Evolutionary conservation across 2,113 vertebrate genomes (phyloP).

Genomic region (Rhinolophus ferrumequinum): DNA sequence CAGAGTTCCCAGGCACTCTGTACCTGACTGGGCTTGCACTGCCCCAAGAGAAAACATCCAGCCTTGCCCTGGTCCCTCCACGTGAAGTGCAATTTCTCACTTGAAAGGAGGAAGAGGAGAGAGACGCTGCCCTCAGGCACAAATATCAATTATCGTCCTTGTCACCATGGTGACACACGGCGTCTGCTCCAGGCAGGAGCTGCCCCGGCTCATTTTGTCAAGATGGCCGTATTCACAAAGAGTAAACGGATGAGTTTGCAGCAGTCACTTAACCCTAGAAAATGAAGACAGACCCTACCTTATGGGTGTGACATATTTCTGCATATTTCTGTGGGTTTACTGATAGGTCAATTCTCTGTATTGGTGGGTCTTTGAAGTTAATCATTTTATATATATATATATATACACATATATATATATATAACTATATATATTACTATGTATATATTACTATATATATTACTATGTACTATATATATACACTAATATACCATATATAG

Average conservation of each 20-base stretch:
- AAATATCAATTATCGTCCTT: background rate
- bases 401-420: background rate
- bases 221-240: background rate
- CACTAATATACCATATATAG: background rate
- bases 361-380: background rate
- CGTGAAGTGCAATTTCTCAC: background rate
- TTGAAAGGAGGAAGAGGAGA: background rate
- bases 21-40: background rate
- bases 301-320: background rate
- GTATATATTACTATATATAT: background rate
- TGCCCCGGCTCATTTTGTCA: background rate
- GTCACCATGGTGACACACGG: background rate
- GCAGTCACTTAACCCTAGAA: background rate
- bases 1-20: background rate
- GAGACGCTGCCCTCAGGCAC: background rate
- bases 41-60: background rate
- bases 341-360: background rate
- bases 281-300: conserved; percentile 3
- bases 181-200: background rate
- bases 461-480: no score
- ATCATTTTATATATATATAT: background rate
- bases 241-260: conserved; percentile 6
- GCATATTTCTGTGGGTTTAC: background rate
- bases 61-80: fast-evolving
- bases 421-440: background rate